Percentiles rank a stretch among this genome's conserved stretches.
These are phyloP conservation scores for Agapornis roseicollis DNA, from an alignment of 2,113 vertebrate species.

Conservation along the genomic window DNA sequence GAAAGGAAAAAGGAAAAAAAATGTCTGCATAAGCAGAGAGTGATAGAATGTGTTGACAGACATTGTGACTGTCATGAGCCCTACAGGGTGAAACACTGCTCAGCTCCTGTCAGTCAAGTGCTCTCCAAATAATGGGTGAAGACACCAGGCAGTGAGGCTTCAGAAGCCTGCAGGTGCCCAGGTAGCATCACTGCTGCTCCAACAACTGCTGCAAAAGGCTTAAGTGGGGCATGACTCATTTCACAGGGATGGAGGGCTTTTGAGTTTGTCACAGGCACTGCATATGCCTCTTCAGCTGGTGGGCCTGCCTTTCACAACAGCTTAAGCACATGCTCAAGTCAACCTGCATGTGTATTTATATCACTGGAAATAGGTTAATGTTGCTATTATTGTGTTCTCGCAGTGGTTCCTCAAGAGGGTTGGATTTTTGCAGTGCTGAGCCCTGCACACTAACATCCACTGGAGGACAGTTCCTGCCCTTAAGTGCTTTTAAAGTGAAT, in stretches of 20 bases:
- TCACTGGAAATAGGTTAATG: background rate
- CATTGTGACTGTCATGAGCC: constrained; percentile 32
- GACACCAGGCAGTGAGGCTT: background rate
- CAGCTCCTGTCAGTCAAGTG: constrained; percentile 55
- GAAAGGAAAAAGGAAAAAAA: background rate
- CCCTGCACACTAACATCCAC: background rate
- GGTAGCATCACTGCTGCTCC: background rate
- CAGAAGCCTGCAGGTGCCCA: constrained; percentile 26
- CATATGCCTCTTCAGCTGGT: fast-evolving
- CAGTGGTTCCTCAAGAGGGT: background rate
- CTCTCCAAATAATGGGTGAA: background rate
- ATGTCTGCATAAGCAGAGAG: constrained; percentile 61
- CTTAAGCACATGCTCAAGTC: background rate
- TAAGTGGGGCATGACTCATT: background rate
- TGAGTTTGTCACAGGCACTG: background rate
- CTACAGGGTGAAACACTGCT: constrained; percentile 65
- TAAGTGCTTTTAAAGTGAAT: background rate
- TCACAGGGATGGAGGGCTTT: background rate
- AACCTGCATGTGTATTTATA: background rate
- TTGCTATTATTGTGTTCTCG: background rate
- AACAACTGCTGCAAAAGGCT: background rate
- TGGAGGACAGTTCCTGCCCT: background rate
- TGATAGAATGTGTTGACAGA: constrained; percentile 74
- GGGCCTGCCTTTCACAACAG: background rate
- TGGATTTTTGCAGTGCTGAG: background rate